Evolutionary conservation across 1,140 invertebrate genomes (phyloP).

Genomic region (Drosophila mayri): DNA sequence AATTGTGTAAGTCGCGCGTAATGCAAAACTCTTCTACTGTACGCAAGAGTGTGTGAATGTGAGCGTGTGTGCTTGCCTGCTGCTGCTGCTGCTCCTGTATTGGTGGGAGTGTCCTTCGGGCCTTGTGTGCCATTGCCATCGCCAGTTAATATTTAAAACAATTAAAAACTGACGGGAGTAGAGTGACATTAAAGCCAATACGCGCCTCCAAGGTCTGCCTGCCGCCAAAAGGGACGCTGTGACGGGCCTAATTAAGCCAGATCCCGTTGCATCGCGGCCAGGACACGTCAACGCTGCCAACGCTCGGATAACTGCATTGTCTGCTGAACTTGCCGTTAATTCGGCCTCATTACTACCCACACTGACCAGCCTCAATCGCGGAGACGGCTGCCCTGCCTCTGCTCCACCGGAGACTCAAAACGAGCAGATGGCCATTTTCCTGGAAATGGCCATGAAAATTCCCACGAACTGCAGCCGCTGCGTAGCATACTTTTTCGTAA

Average conservation of each 20-base stretch:
- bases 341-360: slow-evolving; percentile 16
- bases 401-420: slow-evolving; percentile 1
- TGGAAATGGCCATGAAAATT: slow-evolving; percentile 24
- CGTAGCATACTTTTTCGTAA: slow-evolving; percentile 41
- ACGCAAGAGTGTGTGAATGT: slow-evolving; percentile 5
- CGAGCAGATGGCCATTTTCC: slow-evolving; percentile 6
- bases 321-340: slow-evolving; percentile 31
- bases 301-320: slow-evolving; percentile 36
- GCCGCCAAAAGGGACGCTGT: slow-evolving; percentile 1
- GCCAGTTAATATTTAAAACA: slow-evolving; percentile 63
- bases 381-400: background rate
- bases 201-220: slow-evolving; percentile 1
- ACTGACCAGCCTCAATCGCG: slow-evolving; percentile 17
- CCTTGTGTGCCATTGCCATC: slow-evolving; percentile 12
- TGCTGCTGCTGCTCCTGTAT: slow-evolving; percentile 16
- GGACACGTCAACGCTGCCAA: slow-evolving; percentile 1
- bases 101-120: slow-evolving; percentile 57
- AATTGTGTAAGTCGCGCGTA: slow-evolving; percentile 50
- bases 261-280: slow-evolving; percentile 14
- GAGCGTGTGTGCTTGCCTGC: slow-evolving; percentile 18
- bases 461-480: slow-evolving; percentile 1
- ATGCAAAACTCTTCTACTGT: slow-evolving; percentile 19
- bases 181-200: slow-evolving; percentile 28
- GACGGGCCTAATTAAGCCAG: slow-evolving; percentile 31
- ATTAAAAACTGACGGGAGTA: slow-evolving; percentile 38